phyloP scores from a whole-genome alignment of 2,797 vertebrate genomes.

The Silurus lanzhouensis region DNA sequence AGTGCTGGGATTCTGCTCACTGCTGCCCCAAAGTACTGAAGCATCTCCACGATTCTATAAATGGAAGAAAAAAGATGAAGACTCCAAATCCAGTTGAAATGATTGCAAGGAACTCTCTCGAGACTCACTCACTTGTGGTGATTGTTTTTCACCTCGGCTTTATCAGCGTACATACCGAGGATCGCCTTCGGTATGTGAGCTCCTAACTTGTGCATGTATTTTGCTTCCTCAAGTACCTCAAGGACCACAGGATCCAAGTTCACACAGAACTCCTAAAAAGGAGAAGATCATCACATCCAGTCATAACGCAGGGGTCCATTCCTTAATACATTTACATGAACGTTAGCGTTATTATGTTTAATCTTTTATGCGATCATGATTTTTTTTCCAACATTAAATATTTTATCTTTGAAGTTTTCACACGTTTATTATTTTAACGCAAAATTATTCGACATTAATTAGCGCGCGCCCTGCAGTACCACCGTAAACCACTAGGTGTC shows the following conservation, averaged over 20 bases:
- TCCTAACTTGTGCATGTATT: constrained; percentile 75
- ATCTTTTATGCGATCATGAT: no score
- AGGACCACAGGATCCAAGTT: constrained; percentile 79
- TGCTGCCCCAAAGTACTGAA: constrained; percentile 66
- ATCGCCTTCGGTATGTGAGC: constrained; percentile 72
- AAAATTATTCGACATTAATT: no score
- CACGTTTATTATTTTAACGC: no score
- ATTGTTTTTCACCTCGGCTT: constrained; percentile 72
- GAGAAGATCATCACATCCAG: no score
- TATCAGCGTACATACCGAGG: constrained; percentile 66
- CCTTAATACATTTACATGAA: no score
- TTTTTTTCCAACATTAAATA: no score
- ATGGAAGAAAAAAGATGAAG: background rate
- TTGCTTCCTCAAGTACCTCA: constrained; percentile 79
- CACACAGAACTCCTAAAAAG: constrained; percentile 73
- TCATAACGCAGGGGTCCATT: no score
- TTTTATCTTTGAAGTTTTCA: no score
- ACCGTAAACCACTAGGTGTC: no score
- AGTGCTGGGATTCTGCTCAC: constrained; percentile 67
- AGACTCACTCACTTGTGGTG: constrained; percentile 70
- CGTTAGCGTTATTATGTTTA: no score
- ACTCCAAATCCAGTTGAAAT: no score
- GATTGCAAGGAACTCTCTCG: background rate
- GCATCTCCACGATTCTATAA: constrained; percentile 74
- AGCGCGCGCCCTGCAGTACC: no score